These are phyloP conservation scores for Melanotaenia nigrans DNA, from an alignment of 2,797 vertebrate genomes.

Conservation along the genomic window DNA sequence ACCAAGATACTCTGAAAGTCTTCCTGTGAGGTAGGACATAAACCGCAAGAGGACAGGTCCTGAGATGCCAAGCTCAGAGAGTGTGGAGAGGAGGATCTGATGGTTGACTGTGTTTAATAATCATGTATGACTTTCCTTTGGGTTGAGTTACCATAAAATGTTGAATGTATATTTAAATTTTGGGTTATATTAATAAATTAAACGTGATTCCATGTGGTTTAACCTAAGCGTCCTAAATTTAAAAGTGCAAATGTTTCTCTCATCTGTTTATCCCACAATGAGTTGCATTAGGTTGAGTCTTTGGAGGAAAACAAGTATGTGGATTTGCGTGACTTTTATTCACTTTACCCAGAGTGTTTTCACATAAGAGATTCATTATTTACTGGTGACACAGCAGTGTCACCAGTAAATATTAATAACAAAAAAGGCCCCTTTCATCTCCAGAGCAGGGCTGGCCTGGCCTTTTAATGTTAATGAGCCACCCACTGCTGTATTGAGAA, in stretches of 20 bases:
- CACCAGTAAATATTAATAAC: constrained; percentile 16
- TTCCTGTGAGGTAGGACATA: no score
- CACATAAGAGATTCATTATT: constrained; percentile 61
- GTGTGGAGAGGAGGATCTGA: no score
- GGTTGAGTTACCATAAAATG: not conserved
- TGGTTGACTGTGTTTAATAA: not conserved
- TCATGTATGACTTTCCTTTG: not conserved
- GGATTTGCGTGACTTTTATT: constrained; percentile 39
- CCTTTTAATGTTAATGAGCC: constrained; percentile 70
- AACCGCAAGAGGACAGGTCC: no score
- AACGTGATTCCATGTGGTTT: not conserved
- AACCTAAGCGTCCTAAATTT: not conserved
- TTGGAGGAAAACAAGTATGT: constrained; percentile 26
- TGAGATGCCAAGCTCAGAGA: no score
- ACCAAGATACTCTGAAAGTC: no score
- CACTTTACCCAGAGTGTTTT: constrained; percentile 40
- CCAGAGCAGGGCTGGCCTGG: constrained; percentile 42
- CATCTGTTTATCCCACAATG: not conserved
- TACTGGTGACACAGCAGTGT: constrained; percentile 52
- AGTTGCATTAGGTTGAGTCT: constrained; percentile 25
- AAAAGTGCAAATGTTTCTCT: not conserved
- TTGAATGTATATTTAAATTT: not conserved
- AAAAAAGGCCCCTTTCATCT: constrained; percentile 25
- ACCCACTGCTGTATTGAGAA: constrained; percentile 33
- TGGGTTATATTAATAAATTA: not conserved